Evolutionary conservation across 2,888 invertebrate species (phyloP), one percentile per base, ranked within the genome.

Genomic region (Drosophila mettleri): DNA sequence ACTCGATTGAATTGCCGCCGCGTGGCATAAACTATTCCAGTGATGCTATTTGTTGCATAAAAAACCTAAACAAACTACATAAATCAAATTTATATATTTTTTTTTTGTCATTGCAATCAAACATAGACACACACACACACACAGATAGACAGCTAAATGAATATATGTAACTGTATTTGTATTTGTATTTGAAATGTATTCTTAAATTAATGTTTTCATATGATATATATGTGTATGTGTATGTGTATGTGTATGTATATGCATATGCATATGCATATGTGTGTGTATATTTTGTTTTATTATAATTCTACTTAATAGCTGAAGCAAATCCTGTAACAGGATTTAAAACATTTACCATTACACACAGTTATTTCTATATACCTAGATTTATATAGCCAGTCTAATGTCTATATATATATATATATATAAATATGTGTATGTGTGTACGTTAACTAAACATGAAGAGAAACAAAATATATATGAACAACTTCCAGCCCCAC

Each of bases 311-410:
- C 85, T 86, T 84, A 80, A 88, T 86, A 84, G 83, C 83, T 86
- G 83, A 84, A 88, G 88, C 83, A 76, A 86, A 86, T 88, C 89
- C 89, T 88, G 88, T 74, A 87, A 88, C 83, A 86, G 89, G 89
- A 89, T 89, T 89, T 73, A 89, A 88, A 89, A 89, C 80, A 88
- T 72, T 70, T 73, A 66, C 58, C 55, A 65, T 64, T 70, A 77
- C 69, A 70, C 49, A 67, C 61, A 54, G 52, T 66, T 66, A 65
- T 29, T 10, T 29, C 46, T 29, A 29, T 18, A 43, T 43, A 60
- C 53, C 39, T 75, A 59, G 63, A 38, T 57, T 46, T 51, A 54
- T 55, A 65, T 68, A 71, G 72, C 36, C 62, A 54, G 29, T 51
- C 62, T 60, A 59, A 48, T 63, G 43, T 60, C 61, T 68, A 48